These are phyloP conservation scores for Cossypha heuglini DNA, from an alignment of 2,797 vertebrate genomes.

Conservation along the genomic window DNA sequence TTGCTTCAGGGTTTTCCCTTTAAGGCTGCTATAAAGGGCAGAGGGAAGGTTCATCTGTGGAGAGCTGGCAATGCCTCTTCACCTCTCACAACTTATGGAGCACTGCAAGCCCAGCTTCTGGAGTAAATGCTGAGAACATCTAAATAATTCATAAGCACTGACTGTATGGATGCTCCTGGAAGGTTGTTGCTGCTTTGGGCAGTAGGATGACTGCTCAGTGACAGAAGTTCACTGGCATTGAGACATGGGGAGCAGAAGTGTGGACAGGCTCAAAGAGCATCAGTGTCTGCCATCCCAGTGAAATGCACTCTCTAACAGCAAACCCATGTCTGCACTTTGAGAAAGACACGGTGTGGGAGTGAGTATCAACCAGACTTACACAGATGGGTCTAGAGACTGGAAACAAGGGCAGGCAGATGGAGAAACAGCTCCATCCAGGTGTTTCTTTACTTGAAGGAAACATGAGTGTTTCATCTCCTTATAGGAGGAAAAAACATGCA, in stretches of 20 bases:
- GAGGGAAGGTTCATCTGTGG: not conserved
- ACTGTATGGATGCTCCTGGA: not conserved
- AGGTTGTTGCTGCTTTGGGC: not conserved
- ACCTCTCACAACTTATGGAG: accelerated
- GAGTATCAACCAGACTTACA: not conserved
- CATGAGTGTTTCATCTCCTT: not conserved
- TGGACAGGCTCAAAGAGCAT: not conserved
- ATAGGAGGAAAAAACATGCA: not conserved
- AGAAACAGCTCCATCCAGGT: not conserved
- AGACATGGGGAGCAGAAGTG: not conserved
- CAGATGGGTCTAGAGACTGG: not conserved
- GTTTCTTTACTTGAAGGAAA: not conserved
- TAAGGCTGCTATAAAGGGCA: not conserved
- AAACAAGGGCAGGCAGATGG: not conserved
- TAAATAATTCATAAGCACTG: accelerated
- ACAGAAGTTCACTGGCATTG: not conserved
- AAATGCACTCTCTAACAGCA: not conserved
- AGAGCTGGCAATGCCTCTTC: not conserved
- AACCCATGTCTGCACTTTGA: not conserved
- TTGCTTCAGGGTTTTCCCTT: not conserved
- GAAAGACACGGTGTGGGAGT: accelerated
- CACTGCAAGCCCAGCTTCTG: not conserved
- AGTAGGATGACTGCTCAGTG: not conserved
- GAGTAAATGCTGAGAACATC: not conserved
- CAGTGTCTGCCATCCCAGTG: not conserved